Evolutionary conservation across 2,888 invertebrate species (phyloP), one percentile per base, ranked within the genome.

Genomic region (Cyrtodaria siliqua): DNA sequence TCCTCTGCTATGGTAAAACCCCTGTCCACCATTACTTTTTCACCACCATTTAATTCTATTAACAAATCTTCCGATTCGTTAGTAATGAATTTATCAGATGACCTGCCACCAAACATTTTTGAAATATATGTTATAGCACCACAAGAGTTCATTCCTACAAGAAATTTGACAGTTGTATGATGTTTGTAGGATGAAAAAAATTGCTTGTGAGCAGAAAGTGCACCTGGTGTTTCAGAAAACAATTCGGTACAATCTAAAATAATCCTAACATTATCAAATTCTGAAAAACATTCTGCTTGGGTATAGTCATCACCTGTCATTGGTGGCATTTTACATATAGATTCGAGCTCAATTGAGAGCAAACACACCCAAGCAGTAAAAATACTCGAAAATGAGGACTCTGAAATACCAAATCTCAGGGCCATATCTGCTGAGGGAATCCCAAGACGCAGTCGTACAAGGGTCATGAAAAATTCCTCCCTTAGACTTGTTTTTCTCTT

Each of bases 21-120:
- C 50, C 74, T 18, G 49, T 73, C 78, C 14, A 57, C 77, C 77
- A 72, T 77, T 3, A 77, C 67, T 49, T 71, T 71, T 29, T 77
- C 77, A n/a, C 64, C 77, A 8, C 59, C 56, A 40, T 69, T 60
- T 33, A 67, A 18, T 12, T 16, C 38, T 14, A 24, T 26, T 20
- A 73, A 29, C 18, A 78, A 18, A 18, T 64, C 66, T 0, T 20
- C 66, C 29, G 53, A 53, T 38, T 70, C 63, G 23, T 63, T 53
- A 8, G 63, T 64, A 26, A 78, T 73, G 23, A 55, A 67, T 56
- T 74, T 79, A 52, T 76, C 79, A 26, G 64, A 63, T 1, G 69
- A 53, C 40, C 71, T 40, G 26, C 76, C 69, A 42, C 79, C 79
- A 55, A 52, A 71, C 64, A 76, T 68, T 42, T 60, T 42, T 12